phyloP scores from a whole-genome alignment of 2,113 vertebrate species.

The Aldabrachelys gigantea region DNA sequence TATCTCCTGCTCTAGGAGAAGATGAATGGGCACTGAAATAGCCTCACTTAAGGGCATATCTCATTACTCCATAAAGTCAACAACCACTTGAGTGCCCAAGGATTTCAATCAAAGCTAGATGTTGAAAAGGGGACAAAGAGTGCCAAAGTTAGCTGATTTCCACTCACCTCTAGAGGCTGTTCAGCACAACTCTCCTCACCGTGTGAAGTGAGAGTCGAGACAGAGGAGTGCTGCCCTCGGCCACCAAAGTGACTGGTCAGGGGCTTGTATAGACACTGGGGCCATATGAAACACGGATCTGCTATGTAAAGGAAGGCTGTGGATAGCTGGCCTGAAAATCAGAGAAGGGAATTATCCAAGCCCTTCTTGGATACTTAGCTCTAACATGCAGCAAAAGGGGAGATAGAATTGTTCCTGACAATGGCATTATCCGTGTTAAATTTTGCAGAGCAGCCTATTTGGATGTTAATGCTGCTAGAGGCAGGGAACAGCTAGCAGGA shows the following conservation, averaged over 20 bases:
- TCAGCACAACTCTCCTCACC: slow-evolving; percentile 13
- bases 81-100: slow-evolving; percentile 65
- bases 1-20: slow-evolving; percentile 23
- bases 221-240: background rate
- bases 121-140: slow-evolving; percentile 50
- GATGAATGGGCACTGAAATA: slow-evolving; percentile 49
- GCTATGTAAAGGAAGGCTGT: background rate
- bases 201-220: background rate
- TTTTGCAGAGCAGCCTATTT: background rate
- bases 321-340: background rate
- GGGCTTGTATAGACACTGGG: background rate
- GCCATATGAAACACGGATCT: background rate
- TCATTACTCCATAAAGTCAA: slow-evolving; percentile 70
- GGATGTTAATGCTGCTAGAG: rapidly evolving
- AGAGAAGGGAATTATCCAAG: background rate
- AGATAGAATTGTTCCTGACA: background rate
- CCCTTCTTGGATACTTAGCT: background rate
- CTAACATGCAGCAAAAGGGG: rapidly evolving
- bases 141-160: slow-evolving; percentile 63
- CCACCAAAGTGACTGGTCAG: background rate
- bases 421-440: rapidly evolving
- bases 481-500: rapidly evolving
- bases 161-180: slow-evolving; percentile 57
- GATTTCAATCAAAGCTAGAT: slow-evolving; percentile 68
- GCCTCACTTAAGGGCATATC: slow-evolving; percentile 60